Evolutionary conservation across 2,113 vertebrate species (phyloP), one percentile per base, ranked within the genome.

Genomic region (Melierax canorus): DNA sequence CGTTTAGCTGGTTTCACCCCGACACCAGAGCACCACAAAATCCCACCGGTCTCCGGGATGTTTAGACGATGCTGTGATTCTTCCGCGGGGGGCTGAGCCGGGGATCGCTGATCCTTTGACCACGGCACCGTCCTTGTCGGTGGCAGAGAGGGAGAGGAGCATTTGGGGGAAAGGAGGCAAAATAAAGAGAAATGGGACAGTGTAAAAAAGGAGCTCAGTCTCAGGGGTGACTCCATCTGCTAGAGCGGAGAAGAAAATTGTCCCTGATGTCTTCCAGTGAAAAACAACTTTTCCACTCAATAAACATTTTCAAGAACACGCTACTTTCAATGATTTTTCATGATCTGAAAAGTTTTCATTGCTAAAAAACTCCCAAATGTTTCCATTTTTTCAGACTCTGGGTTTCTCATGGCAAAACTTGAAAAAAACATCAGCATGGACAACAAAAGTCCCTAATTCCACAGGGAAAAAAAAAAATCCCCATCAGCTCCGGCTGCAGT

Each of bases 21-120:
- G 6, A 10, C 27, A 19, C 14, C 5, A 29, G 55, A 69, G 10
- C 8, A 27, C 23, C 72, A 41, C 0, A 1, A 77, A 74, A 66
- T 43, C 41, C 14, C 2, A 0, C 32, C 34, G 19, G 4, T 56
- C 3, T 68, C 39, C 0, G 0, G 34, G n/a, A 27, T 1, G 2
- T 43, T 59, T 17, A 41, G 56, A 62, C 0, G 11, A 24, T 58
- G 24, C 41, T 88, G 41, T 34, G 46, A 62, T 34, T 3, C 8
- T 48, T 67, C 59, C 1, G 3, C 0, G 2, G 59, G 59, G 12
- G 43, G 11, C 58, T 73, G 39, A 87, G 55, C 23, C 1, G 2
- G 17, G 20, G 7, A 59, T 2, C 0, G 0, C 58, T 62, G 62
- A 34, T 7, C 38, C 19, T 75, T 62, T 6, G 5, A 45, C 56